A percentile compares a stretch with the other conserved stretches of the same genome.
Evolutionary conservation across 2,888 invertebrate species (phyloP).

Genomic region (Caenorhabditis sp.): DNA sequence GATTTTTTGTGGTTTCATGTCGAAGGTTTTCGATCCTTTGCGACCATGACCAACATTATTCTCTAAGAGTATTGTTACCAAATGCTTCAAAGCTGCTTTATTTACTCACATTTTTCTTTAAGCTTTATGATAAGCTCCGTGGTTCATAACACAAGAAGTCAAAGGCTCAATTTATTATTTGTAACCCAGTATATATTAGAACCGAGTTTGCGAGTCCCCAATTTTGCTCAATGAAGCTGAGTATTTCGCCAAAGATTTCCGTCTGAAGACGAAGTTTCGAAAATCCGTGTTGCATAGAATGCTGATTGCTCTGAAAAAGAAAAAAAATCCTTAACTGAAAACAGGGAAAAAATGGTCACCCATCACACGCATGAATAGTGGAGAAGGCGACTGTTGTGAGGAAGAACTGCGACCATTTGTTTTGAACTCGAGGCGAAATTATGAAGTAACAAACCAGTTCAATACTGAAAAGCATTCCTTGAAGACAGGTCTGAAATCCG

Average conservation of each 20-base stretch:
- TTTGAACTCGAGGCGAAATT: slow-evolving; percentile 21
- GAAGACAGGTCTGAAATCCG: slow-evolving; percentile 25
- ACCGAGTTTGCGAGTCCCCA: slow-evolving; percentile 1
- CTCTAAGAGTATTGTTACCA: too few species aligned
- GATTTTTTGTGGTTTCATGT: too few species aligned
- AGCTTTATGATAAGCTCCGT: too few species aligned
- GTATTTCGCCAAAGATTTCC: background rate
- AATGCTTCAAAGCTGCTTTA: too few species aligned
- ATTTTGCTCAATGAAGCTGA: slow-evolving; percentile 4
- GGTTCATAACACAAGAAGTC: too few species aligned
- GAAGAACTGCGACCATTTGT: slow-evolving; percentile 30
- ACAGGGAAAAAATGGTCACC: background rate
- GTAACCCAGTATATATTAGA: background rate
- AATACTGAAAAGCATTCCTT: slow-evolving; percentile 34
- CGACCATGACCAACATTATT: too few species aligned
- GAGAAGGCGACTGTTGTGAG: slow-evolving; percentile 30
- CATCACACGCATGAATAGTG: slow-evolving; percentile 30
- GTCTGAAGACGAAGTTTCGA: slow-evolving; percentile 2
- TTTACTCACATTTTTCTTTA: too few species aligned
- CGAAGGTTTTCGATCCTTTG: too few species aligned
- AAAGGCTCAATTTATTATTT: background rate
- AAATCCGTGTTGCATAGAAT: slow-evolving; percentile 36
- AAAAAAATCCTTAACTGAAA: too few species aligned
- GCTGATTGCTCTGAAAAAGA: slow-evolving; percentile 44
- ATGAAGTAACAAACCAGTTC: slow-evolving; percentile 41